Evolutionary conservation across 2,113 vertebrate species (phyloP).

Genomic region (Orycteropus afer): DNA sequence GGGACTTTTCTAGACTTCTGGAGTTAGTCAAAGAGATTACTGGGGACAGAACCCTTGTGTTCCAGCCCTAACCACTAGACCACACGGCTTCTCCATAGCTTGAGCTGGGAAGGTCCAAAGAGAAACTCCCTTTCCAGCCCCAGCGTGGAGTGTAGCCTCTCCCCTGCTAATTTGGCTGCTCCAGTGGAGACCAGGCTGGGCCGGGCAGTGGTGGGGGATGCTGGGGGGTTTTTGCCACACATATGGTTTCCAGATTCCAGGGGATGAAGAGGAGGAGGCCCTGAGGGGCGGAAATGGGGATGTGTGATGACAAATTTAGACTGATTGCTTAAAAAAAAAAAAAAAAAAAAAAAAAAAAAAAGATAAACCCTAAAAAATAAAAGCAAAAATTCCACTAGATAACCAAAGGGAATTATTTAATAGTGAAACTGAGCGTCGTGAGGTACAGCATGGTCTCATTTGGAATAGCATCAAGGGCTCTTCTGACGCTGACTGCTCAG

Average conservation of each 20-base stretch:
- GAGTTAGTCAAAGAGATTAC: slow-evolving; percentile 65
- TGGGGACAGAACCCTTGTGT: slow-evolving; percentile 69
- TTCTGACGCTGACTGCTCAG: not conserved
- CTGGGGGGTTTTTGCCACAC: slow-evolving; percentile 80
- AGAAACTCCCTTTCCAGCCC: slow-evolving; percentile 81
- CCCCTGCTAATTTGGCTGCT: not conserved
- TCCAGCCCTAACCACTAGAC: slow-evolving; percentile 79
- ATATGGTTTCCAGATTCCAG: slow-evolving; percentile 79
- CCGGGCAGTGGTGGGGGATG: slow-evolving; percentile 63
- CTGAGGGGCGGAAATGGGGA: slow-evolving; percentile 74
- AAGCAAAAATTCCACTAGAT: slow-evolving; percentile 79
- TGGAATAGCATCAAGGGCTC: slow-evolving; percentile 9
- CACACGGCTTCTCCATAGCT: slow-evolving; percentile 76
- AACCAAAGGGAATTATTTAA: slow-evolving; percentile 79
- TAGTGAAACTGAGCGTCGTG: slow-evolving; percentile 53
- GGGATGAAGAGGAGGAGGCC: slow-evolving; percentile 78
- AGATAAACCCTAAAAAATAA: slow-evolving; percentile 77
- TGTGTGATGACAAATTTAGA: slow-evolving; percentile 82
- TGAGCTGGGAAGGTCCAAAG: slow-evolving; percentile 78
- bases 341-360: slow-evolving; percentile 63
- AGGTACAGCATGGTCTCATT: not conserved
- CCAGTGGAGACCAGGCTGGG: slow-evolving; percentile 22
- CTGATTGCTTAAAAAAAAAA: slow-evolving; percentile 73
- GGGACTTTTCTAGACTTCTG: slow-evolving; percentile 71
- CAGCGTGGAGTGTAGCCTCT: slow-evolving; percentile 49